A percentile compares a stretch with the other conserved stretches of the same genome.
These are phyloP conservation scores for Spodoptera frugiperda DNA, from an alignment of 1,140 invertebrate genomes.

Conservation along the genomic window DNA sequence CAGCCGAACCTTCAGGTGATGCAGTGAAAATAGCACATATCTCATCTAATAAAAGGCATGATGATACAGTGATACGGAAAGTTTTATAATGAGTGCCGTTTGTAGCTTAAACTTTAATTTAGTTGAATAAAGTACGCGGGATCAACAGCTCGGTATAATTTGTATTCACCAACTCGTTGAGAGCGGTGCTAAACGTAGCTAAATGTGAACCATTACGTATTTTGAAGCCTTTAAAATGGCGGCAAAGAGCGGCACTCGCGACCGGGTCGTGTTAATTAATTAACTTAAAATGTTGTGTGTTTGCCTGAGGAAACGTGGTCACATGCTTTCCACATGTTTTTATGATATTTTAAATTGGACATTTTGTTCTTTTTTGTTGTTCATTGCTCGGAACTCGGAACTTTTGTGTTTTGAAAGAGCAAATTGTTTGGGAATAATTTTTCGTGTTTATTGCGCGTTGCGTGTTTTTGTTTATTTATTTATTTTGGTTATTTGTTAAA, in stretches of 20 bases:
- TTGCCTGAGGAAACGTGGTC: background rate
- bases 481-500: no score
- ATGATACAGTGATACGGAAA: no score
- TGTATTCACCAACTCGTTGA: background rate
- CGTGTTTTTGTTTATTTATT: no score
- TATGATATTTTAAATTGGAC: slow-evolving; percentile 9
- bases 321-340: background rate
- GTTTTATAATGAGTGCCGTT: no score
- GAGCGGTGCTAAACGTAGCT: slow-evolving; percentile 17
- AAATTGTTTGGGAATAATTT: background rate
- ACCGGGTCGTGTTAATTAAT: slow-evolving; percentile 19
- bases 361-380: slow-evolving; percentile 12
- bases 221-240: slow-evolving; percentile 10
- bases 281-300: slow-evolving; percentile 2
- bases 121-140: background rate
- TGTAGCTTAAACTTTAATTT: no score
- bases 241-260: slow-evolving; percentile 11
- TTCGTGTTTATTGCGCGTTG: no score
- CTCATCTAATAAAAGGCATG: no score
- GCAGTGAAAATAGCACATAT: no score
- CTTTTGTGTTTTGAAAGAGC: background rate
- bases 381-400: background rate
- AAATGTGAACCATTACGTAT: slow-evolving; percentile 4
- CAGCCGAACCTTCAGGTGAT: no score
- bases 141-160: slow-evolving; percentile 14